Evolutionary conservation across 2,113 vertebrate genomes (phyloP).

Genomic region (Lasiurus cinereus): DNA sequence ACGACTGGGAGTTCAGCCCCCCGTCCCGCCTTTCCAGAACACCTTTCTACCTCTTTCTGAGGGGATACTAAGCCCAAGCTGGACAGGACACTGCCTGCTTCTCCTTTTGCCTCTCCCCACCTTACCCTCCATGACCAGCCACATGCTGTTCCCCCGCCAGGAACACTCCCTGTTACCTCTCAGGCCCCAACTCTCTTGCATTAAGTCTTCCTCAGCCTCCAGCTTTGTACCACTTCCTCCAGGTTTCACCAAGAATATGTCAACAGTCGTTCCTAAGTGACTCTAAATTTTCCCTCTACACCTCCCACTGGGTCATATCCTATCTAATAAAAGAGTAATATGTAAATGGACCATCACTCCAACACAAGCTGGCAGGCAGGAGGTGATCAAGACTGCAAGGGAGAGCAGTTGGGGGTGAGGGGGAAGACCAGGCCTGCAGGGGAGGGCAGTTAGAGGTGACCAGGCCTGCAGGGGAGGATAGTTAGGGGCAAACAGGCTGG

Average conservation of each 20-base stretch:
- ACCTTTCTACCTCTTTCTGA: background rate
- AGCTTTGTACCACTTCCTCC: background rate
- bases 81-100: background rate
- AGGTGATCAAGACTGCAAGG: too few species aligned
- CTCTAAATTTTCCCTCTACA: background rate
- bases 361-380: too few species aligned
- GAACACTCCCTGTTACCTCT: background rate
- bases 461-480: too few species aligned
- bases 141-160: background rate
- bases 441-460: too few species aligned
- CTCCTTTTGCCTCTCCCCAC: background rate
- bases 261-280: background rate
- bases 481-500: too few species aligned
- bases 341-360: too few species aligned
- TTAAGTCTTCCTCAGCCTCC: background rate
- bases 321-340: too few species aligned
- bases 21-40: background rate
- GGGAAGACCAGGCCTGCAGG: too few species aligned
- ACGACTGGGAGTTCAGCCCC: background rate
- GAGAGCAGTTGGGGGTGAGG: too few species aligned
- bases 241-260: background rate
- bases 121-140: background rate
- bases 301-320: background rate
- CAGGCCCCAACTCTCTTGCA: background rate
- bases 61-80: background rate